Conservation (phyloP, 2,797 vertebrate species). For the Naso thynnoides region DNA sequence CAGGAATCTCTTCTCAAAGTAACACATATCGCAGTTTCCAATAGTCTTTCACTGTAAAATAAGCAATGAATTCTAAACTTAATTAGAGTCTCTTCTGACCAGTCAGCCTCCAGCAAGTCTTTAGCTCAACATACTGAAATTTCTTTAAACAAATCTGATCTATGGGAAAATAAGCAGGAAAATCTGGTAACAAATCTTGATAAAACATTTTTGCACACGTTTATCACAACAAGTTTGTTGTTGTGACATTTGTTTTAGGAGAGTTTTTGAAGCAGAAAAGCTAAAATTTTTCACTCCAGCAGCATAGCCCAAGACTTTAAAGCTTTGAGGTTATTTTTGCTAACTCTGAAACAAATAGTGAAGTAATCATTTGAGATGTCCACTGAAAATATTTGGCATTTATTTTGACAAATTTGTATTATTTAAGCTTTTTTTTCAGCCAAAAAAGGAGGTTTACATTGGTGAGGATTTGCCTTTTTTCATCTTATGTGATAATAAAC, state of each 20-base stretch:
- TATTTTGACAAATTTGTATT: background rate
- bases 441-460: background rate
- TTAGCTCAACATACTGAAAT: no score
- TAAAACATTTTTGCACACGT: background rate
- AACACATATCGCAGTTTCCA: background rate
- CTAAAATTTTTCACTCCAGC: background rate
- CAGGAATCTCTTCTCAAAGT: background rate
- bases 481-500: background rate
- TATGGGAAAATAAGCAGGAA: no score
- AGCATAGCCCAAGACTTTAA: no score
- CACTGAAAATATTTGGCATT: accelerated
- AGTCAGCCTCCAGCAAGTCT: no score
- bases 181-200: no score
- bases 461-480: background rate
- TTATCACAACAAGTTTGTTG: background rate
- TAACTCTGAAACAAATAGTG: background rate
- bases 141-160: no score
- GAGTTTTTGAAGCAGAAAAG: no score
- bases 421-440: background rate
- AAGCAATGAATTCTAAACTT: background rate
- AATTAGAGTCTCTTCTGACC: no score
- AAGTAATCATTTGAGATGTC: background rate
- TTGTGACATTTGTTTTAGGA: background rate
- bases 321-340: background rate
- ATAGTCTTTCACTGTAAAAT: no score